phyloP scores from a whole-genome alignment of 2,113 vertebrate genomes.

The Lagopus muta region DNA sequence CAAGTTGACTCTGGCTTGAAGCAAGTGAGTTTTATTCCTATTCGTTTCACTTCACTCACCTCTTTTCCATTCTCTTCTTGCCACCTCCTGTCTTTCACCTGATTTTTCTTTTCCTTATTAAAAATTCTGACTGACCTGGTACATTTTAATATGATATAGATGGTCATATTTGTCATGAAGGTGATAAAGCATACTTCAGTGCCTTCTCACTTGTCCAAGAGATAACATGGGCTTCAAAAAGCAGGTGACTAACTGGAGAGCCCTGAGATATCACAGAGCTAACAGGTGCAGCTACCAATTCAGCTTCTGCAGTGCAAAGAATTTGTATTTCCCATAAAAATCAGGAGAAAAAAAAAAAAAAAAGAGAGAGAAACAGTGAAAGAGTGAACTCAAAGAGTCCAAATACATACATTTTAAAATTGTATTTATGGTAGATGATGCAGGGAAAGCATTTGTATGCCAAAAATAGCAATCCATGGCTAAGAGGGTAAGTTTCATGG shows the following conservation, averaged over 20 bases:
- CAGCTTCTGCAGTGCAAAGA: not conserved
- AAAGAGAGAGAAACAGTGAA: not conserved
- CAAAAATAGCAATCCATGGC: not conserved
- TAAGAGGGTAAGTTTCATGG: not conserved
- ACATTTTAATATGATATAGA: slow-evolving; percentile 2
- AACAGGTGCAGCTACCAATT: slow-evolving; percentile 43
- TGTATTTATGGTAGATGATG: not conserved
- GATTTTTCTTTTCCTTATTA: not conserved
- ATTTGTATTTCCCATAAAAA: not conserved
- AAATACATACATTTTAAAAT: not conserved
- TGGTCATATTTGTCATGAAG: slow-evolving; percentile 24
- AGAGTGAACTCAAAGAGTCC: not conserved
- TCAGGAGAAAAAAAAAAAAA: not conserved
- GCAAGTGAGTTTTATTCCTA: not conserved
- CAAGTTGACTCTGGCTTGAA: slow-evolving; percentile 20
- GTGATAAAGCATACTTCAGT: slow-evolving; percentile 41
- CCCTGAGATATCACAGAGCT: not conserved
- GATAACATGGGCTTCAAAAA: slow-evolving; percentile 55
- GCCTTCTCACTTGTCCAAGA: slow-evolving; percentile 16
- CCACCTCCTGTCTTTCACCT: not conserved
- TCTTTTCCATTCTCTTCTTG: not conserved
- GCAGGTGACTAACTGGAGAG: slow-evolving; percentile 49
- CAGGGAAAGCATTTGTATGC: not conserved
- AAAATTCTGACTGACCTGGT: not conserved
- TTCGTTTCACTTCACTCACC: not conserved